Evolutionary conservation across 2,797 vertebrate genomes (phyloP).

Genomic region (Smutsia gigantea): DNA sequence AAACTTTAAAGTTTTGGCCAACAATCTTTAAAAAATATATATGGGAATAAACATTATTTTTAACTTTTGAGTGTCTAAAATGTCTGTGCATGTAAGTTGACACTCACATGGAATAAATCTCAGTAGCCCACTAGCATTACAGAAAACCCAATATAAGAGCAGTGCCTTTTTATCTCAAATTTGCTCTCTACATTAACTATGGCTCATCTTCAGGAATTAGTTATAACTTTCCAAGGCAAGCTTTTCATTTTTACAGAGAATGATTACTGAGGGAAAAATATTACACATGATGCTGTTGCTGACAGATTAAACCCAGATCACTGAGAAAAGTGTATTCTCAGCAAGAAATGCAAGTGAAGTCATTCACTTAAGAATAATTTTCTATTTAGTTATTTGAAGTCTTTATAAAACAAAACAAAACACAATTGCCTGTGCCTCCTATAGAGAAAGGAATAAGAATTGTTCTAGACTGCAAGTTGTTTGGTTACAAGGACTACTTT

Average conservation of each 20-base stretch:
- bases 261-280: background rate
- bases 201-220: background rate
- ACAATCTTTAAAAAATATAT: background rate
- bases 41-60: background rate
- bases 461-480: background rate
- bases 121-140: background rate
- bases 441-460: background rate
- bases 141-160: background rate
- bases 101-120: background rate
- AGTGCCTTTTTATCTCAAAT: background rate
- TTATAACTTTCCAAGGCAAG: background rate
- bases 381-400: background rate
- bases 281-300: background rate
- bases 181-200: background rate
- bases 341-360: background rate
- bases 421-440: background rate
- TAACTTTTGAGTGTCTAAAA: background rate
- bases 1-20: background rate
- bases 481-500: background rate
- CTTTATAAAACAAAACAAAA: background rate
- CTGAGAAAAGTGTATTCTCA: background rate
- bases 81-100: background rate
- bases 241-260: background rate
- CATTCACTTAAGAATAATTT: background rate
- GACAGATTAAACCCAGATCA: background rate